Evolutionary conservation across 2,113 vertebrate species (phyloP), one percentile per base, ranked within the genome.

Genomic region (Ondatra zibethicus): DNA sequence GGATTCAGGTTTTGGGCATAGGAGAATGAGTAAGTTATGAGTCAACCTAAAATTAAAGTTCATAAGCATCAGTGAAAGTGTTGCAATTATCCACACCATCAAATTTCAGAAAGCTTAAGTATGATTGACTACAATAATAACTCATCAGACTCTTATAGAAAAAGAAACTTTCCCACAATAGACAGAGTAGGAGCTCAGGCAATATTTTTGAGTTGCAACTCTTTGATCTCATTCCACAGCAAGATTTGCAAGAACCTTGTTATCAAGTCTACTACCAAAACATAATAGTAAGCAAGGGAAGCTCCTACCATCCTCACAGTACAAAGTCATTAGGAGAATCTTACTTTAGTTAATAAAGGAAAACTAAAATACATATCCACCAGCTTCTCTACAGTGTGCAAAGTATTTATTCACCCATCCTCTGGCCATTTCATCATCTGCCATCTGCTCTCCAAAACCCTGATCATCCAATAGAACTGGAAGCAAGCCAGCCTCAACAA

Each of bases 161-260:
- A 29, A 85, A 81, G 33, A 23, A 92, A 39, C 21, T 55, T 89
- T 88, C 58, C 55, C 47, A 66, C 3, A 8, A n/a, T 17, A 76
- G 7, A 70, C 45, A 84, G 36, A 92, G 39, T 7, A 90, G 29
- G 11, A 75, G 0, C 4, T 96, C 50, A 39, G 33, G 77, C 52
- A 76, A 70, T 33, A 72, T 42, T 80, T 93, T 66, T 88, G 87
- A 88, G 84, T 73, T 63, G n/a, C 55, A 88, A 90, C 29, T 76
- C 6, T 86, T 92, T 86, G 33, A 31, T 50, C n/a, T 50, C 29
- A 89, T 93, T 89, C 27, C n/a, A 82, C 9, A 73, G 23, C 47
- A 72, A 58, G 36, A 58, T 39, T 21, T 58, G 4, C 7, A 39
- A 73, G 4, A 88, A 58, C 0, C 1, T 19, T 55, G n/a, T 55